Evolutionary conservation across 2,888 invertebrate species (phyloP).

Genomic region (Saturnia pavonia): DNA sequence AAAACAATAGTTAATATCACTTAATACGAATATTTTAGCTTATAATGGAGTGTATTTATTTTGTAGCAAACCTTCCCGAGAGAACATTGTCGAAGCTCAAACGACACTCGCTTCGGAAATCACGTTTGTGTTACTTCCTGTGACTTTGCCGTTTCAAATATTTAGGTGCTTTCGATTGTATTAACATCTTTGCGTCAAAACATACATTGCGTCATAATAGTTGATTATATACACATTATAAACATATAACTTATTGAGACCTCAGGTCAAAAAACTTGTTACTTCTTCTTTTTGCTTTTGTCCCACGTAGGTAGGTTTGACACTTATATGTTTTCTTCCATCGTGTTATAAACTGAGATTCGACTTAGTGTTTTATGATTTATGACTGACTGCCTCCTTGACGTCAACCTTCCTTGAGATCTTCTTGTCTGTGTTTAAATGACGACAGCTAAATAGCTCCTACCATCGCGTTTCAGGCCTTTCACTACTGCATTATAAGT

Average conservation of each 20-base stretch:
- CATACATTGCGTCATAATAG: not conserved
- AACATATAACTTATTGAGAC: not conserved
- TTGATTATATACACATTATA: not conserved
- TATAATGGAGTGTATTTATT: not conserved
- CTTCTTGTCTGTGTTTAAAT: too few relatives aligned
- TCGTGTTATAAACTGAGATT: too few relatives aligned
- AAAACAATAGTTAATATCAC: not conserved
- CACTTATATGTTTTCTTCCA: too few relatives aligned
- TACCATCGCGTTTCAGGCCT: too few relatives aligned
- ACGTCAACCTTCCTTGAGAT: too few relatives aligned
- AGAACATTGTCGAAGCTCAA: constrained; percentile 46
- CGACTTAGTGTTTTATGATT: too few relatives aligned
- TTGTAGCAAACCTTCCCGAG: constrained; percentile 5
- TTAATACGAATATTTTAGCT: not conserved
- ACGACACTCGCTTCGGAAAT: constrained; percentile 53
- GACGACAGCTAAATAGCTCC: too few relatives aligned
- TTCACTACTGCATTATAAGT: too few relatives aligned
- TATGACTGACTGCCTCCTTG: too few relatives aligned
- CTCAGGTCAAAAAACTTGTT: too few relatives aligned
- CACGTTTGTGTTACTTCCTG: constrained; percentile 66
- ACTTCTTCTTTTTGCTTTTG: too few relatives aligned
- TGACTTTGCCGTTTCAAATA: constrained; percentile 42
- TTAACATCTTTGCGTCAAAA: constrained; percentile 17
- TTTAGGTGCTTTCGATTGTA: constrained; percentile 29
- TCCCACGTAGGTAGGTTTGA: too few relatives aligned